Evolutionary conservation across 1,140 invertebrate species (phyloP).

Genomic region (Adoxophyes honmai): DNA sequence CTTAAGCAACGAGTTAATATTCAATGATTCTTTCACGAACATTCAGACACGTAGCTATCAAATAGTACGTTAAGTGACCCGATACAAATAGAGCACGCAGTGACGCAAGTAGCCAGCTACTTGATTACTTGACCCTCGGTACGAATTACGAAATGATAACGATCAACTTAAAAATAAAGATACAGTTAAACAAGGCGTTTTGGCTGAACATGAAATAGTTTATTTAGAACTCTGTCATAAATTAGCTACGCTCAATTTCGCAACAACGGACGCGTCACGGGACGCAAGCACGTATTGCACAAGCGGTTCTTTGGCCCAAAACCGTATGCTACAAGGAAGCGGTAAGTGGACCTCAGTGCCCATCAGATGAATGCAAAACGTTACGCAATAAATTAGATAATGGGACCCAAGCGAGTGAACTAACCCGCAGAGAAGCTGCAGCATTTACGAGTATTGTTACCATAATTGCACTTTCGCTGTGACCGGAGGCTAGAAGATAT

Average conservation of each 20-base stretch:
- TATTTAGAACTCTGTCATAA: not conserved
- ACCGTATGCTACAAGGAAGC: constrained; percentile 37
- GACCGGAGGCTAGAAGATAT: not conserved
- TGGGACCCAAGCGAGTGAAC: constrained; percentile 26
- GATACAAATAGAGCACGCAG: constrained; percentile 2
- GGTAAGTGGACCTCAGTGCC: constrained; percentile 39
- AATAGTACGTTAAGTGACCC: constrained; percentile 3
- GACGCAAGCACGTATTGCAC: constrained; percentile 51
- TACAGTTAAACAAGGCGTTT: not conserved
- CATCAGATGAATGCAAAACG: constrained; percentile 43
- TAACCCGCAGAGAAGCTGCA: constrained; percentile 29
- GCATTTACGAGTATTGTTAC: constrained; percentile 22
- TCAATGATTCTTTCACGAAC: not conserved
- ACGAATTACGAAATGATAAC: constrained; percentile 1
- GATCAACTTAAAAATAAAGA: not conserved
- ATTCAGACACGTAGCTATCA: constrained; percentile 6
- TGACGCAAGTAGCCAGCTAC: constrained; percentile 6
- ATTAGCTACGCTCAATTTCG: constrained; percentile 22
- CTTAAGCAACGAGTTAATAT: constrained; percentile 10
- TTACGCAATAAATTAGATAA: constrained; percentile 65
- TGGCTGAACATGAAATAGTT: not conserved
- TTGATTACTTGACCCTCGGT: constrained; percentile 12
- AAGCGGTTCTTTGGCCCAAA: constrained; percentile 32
- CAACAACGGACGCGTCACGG: constrained; percentile 56
- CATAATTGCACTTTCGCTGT: constrained; percentile 29